Base-by-base conservation (phyloP, 1,140 invertebrate species). In the Oedothorax gibbosus region DNA sequence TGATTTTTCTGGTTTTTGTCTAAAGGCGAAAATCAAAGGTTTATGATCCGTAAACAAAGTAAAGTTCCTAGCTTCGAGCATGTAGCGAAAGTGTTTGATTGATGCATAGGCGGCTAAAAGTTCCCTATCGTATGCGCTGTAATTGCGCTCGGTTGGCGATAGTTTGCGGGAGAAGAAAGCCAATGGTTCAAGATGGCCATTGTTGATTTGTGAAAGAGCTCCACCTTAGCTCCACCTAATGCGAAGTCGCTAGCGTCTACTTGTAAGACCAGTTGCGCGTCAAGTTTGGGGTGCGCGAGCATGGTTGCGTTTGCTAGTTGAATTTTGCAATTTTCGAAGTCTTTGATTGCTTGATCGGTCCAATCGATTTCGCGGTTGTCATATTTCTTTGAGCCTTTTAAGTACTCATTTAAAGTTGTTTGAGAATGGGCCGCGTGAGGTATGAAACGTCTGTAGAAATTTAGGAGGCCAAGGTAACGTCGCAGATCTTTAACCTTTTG, bases 51-150 rank as follows among this genome's bases (percentile, higher is more conserved):
- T 2, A 7, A 51, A 14, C n/a, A 50, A 7, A 69, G 7, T n/a
- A 15, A 50, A 69, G n/a, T 50, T 51, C 11, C 51, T n/a, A 8
- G 12, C 49, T 65, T 66, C 20, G 5, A 50, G 51, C 18, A 12
- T 18, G n/a, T 50, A 15, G 49, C 2, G 8, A 35, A 66, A 66
- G 49, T 66, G 65, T 66, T 69, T 69, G n/a, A n/a, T 21, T 12
- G n/a, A 12, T 18, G 20, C 35, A 69, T 69, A n/a, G 7, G 51
- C 20, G 12, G 66, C 11, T n/a, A 69, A 51, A 50, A 69, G 35
- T 69, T 69, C 35, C 14, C 49, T n/a, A 69, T 69, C 49, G 51
- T 69, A 69, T 3, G 66, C n/a, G n/a, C n/a, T n/a, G n/a, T n/a
- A n/a, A n/a, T n/a, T n/a, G n/a, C n/a, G n/a, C n/a, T n/a, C n/a